phyloP scores from a whole-genome alignment of 37 sponge, comb jelly and placozoan genomes.

The Oopsacas minuta region DNA sequence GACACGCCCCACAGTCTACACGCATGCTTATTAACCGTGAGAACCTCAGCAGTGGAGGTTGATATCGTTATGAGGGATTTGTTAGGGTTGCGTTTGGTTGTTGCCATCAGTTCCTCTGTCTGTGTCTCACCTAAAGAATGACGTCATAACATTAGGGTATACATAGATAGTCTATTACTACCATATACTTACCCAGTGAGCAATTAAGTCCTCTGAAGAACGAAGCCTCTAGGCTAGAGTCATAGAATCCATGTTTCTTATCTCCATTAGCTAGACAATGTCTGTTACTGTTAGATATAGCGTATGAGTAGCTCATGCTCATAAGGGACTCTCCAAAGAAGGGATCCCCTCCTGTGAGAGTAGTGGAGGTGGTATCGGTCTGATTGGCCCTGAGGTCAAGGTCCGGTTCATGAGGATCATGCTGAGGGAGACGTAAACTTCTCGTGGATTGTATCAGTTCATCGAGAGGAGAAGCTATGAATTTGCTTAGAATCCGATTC shows the following conservation, averaged over 20 bases:
- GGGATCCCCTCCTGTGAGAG: not conserved
- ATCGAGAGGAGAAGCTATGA: not conserved
- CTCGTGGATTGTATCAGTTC: not conserved
- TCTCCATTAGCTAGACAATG: not conserved
- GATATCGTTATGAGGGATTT: slow-evolving; percentile 77
- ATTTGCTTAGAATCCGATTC: not conserved
- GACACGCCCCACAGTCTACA: slow-evolving; percentile 66
- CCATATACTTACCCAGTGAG: slow-evolving; percentile 5
- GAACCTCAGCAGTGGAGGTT: slow-evolving; percentile 41
- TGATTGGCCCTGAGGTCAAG: not conserved
- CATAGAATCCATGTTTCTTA: not conserved
- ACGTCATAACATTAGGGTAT: no score
- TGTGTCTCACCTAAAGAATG: slow-evolving; percentile 11
- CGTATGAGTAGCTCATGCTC: slow-evolving; percentile 9
- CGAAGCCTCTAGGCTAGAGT: not conserved
- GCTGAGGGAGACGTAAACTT: not conserved
- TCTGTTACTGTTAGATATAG: not conserved
- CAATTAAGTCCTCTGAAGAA: not conserved
- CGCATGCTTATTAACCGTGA: slow-evolving; percentile 61
- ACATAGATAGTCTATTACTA: no score
- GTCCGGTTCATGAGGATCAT: not conserved
- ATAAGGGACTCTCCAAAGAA: slow-evolving; percentile 11
- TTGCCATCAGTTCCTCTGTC: slow-evolving; percentile 43
- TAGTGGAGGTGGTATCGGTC: not conserved
- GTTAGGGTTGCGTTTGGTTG: slow-evolving; percentile 65